Evolutionary conservation across 2,888 invertebrate genomes (phyloP), one percentile per base, ranked within the genome.

Genomic region (Sepiola atlantica): DNA sequence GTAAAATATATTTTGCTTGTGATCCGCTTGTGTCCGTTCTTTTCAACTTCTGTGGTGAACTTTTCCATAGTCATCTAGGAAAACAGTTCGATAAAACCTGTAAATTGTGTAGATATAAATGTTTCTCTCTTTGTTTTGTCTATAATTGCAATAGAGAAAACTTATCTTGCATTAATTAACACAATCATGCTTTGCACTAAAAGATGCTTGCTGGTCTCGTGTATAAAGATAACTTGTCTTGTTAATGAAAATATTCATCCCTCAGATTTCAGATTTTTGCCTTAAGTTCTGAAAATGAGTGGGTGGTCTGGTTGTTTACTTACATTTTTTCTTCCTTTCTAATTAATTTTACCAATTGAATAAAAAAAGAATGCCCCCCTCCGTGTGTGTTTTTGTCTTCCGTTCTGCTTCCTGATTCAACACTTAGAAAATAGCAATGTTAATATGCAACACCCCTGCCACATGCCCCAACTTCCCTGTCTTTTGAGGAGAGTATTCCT

Each of bases 321-420:
- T n/a, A 77, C 14, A 4, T 77, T 77, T 61, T n/a, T 77, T 77
- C n/a, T 77, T 77, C 32, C 77, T 77, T 77, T 77, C 77, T 77
- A 77, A 77, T 77, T 77, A 77, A 77, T 77, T 77, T 77, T 77
- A 18, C n/a, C 77, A 77, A 77, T 77, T 77, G 77, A 77, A 77
- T 77, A n/a, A 77, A 77, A 77, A 55, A 77, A 77, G 77, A n/a
- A 77, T 14, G 77, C n/a, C 77, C 16, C n/a, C 10, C n/a, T 77
- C 4, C 14, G 77, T n/a, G 14, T 77, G 77, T 18, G 32, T 77
- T n/a, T 77, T n/a, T 77, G n/a, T 77, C 3, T 20, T n/a, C 32
- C n/a, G n/a, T 77, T 77, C 32, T 77, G 77, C 77, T 77, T 77
- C 77, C 77, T 77, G 77, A 77, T 77, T 77, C 16, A 77, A 77